phyloP scores from a whole-genome alignment of 92 coral and sea anemone species.

The Palythoa grandis region DNA sequence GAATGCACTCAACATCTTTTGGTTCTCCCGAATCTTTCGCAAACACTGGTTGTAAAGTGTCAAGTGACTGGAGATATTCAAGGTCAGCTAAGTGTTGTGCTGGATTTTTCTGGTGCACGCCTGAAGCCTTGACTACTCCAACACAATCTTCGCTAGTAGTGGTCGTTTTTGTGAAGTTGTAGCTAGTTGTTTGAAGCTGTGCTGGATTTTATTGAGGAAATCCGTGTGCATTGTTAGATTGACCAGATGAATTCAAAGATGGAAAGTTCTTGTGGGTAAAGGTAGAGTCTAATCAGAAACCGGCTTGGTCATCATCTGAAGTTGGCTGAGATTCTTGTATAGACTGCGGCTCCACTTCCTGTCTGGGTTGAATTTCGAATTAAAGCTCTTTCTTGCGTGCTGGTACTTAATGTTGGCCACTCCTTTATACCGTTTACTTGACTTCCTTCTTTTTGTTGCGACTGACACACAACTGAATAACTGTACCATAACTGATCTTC shows the following conservation, averaged over 20 bases:
- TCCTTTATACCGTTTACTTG: slow-evolving; percentile 47
- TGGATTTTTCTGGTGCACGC: slow-evolving; percentile 60
- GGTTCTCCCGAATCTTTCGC: slow-evolving; percentile 36
- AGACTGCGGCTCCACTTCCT: slow-evolving; percentile 53
- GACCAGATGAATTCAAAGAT: slow-evolving; percentile 46
- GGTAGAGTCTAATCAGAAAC: slow-evolving; percentile 58
- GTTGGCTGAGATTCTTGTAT: slow-evolving; percentile 56
- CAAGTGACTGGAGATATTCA: slow-evolving; percentile 33
- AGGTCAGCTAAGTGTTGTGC: slow-evolving; percentile 64
- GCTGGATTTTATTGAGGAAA: slow-evolving; percentile 60
- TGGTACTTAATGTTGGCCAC: slow-evolving; percentile 60
- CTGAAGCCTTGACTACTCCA: slow-evolving; percentile 69
- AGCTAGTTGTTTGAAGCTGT: slow-evolving; percentile 65
- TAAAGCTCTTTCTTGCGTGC: slow-evolving; percentile 63
- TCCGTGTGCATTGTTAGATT: slow-evolving; percentile 63
- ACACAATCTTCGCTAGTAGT: slow-evolving; percentile 69
- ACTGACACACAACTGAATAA: slow-evolving; percentile 53
- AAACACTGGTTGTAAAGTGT: slow-evolving; percentile 47
- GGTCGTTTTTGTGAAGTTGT: slow-evolving; percentile 64
- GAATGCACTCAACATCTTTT: slow-evolving; percentile 50
- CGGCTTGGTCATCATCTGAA: slow-evolving; percentile 69
- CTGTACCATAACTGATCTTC: slow-evolving; percentile 54
- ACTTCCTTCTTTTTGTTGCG: slow-evolving; percentile 31
- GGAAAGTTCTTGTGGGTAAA: slow-evolving; percentile 63
- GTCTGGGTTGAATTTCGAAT: slow-evolving; percentile 63